Base-by-base conservation (phyloP, 2,888 invertebrate genomes). In the Magallana nippona region DNA sequence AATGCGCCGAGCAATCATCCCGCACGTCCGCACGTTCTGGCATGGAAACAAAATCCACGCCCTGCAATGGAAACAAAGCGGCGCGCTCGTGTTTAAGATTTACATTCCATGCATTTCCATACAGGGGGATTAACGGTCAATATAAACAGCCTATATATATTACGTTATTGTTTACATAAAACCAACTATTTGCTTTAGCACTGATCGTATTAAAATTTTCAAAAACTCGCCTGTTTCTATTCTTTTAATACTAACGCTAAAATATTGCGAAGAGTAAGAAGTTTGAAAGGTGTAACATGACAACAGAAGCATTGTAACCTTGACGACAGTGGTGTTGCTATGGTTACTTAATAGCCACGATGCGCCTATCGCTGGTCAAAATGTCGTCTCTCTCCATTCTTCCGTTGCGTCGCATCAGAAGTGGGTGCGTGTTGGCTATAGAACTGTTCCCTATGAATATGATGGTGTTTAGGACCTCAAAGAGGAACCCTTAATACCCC, bases 11-110 rank as follows among this genome's bases (percentile, higher is more conserved):
- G 57, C 57, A 57, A 79, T 57, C 79, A 79, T 57, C 57, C 13
- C 19, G 57, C 19, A 56, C 56, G 27, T 56, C 79, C 79, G 57
- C 79, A 79, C 79, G 57, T 79, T 57, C 22, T 79, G 79, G 79
- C 79, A 57, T 79, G 57, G 79, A 79, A 79, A 79, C 79, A 79
- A 79, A 58, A 79, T 57, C 15, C 71, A 71, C 71, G 32, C 71
- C 71, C 71, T 71, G 71, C 71, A 71, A 71, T 71, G 71, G 71
- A 71, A 71, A 71, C 71, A 71, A 71, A 71, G 71, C 32, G 27
- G 27, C 27, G 71, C 22, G 71, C 17, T 71, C 71, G 71, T 71
- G 71, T 71, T 27, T 2, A 71, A 15, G 71, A 71, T 71, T 71
- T 71, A 13, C 71, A 71, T 71, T 71, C 71, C 71, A 27, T 71